Percentiles rank a stretch among this genome's conserved stretches.
phyloP scores from a whole-genome alignment of 2,888 invertebrate species.

The Tetramorium bicarinatum region DNA sequence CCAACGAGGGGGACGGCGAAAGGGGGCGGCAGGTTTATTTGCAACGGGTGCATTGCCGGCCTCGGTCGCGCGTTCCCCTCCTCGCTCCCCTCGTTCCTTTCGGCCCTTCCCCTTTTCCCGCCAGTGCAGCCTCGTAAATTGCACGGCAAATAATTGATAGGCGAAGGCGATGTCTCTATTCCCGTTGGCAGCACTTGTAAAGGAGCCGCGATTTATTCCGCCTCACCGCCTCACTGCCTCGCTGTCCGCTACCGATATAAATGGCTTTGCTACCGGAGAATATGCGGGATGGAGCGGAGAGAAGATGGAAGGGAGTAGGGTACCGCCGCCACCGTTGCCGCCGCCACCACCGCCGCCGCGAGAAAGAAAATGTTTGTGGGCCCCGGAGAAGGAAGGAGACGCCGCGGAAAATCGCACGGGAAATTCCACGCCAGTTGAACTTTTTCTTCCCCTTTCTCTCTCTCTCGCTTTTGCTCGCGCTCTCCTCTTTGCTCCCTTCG shows the following conservation, averaged over 20 bases:
- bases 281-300: conserved; percentile 45
- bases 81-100: conserved; percentile 16
- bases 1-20: conserved; percentile 8
- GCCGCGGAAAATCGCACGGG: conserved; percentile 75
- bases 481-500: conserved; percentile 33
- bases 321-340: background rate
- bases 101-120: conserved; percentile 64
- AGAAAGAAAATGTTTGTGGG: conserved; percentile 67
- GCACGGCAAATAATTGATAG: conserved; percentile 85
- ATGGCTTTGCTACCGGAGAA: conserved; percentile 74
- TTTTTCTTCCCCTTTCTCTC: conserved; percentile 52
- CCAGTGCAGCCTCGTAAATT: conserved; percentile 77
- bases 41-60: conserved; percentile 66
- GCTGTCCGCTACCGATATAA: conserved; percentile 80
- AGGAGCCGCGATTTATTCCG: conserved; percentile 85
- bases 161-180: conserved; percentile 85
- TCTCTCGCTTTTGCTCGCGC: conserved; percentile 48
- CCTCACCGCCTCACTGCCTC: conserved; percentile 85
- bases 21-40: conserved; percentile 75
- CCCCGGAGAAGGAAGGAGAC: conserved; percentile 58
- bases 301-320: conserved; percentile 35
- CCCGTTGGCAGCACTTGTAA: conserved; percentile 85
- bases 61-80: conserved; percentile 13
- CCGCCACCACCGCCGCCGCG: background rate
- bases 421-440: conserved; percentile 71